phyloP scores from a whole-genome alignment of 2,888 invertebrate genomes.

The Drosophila koepferae region DNA sequence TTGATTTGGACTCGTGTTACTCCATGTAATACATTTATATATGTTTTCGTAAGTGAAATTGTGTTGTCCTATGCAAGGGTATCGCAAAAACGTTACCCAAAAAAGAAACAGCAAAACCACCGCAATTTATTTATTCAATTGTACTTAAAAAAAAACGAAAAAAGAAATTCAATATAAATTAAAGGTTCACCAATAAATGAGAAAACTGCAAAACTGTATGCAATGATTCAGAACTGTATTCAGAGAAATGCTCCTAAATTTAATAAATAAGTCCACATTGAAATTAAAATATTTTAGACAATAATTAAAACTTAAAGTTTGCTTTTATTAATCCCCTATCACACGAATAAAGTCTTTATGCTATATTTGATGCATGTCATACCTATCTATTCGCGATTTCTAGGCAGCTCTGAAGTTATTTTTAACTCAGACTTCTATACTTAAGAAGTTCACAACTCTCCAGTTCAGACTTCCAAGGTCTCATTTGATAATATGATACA shows the following conservation, averaged over 20 bases:
- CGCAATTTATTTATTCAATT: slow-evolving; percentile 67
- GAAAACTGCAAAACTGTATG: slow-evolving; percentile 19
- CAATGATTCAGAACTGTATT: slow-evolving; percentile 31
- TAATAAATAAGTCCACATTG: slow-evolving; percentile 36
- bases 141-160: slow-evolving; percentile 54
- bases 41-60: not conserved
- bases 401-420: too few relatives aligned
- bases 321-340: not conserved
- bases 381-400: too few relatives aligned
- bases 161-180: slow-evolving; percentile 24
- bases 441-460: too few relatives aligned
- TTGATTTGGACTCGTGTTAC: not conserved
- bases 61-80: not conserved
- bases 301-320: not conserved
- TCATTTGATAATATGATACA: too few relatives aligned
- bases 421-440: too few relatives aligned
- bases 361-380: not conserved
- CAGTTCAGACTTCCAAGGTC: too few relatives aligned
- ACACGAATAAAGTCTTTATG: not conserved
- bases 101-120: slow-evolving; percentile 66
- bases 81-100: slow-evolving; percentile 37
- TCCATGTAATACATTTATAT: too few relatives aligned
- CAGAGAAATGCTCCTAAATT: slow-evolving; percentile 19
- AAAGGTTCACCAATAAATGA: slow-evolving; percentile 13
- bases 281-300: slow-evolving; percentile 28